These are phyloP conservation scores for Nothocercus nigrocapillus DNA, from an alignment of 2,113 vertebrate genomes.

Conservation along the genomic window DNA sequence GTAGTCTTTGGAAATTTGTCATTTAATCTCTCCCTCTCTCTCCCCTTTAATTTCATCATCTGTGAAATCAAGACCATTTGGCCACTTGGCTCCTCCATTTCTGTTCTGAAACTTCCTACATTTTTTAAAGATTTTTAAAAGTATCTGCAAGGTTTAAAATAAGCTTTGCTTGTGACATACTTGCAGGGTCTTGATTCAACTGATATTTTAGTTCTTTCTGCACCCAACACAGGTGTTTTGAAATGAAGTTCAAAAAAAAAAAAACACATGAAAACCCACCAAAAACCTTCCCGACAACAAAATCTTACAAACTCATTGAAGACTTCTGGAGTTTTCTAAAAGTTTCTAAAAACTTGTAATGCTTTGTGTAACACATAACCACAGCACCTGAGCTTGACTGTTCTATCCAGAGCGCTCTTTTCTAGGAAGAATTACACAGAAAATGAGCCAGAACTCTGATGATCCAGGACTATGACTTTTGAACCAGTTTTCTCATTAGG, in stretches of 20 bases:
- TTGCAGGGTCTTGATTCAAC: neutral
- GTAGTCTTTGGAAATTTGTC: slow-evolving; percentile 50
- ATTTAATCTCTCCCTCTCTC: slow-evolving; percentile 37
- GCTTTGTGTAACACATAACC: neutral
- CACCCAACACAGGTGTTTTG: neutral
- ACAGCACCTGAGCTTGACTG: neutral
- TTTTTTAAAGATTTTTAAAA: neutral
- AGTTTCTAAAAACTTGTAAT: neutral
- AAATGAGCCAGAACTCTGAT: neutral
- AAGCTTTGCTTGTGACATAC: neutral
- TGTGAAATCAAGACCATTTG: neutral
- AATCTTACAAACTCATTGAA: neutral
- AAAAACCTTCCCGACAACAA: neutral
- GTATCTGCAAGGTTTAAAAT: neutral
- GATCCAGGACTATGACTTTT: neutral
- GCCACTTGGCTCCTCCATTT: neutral
- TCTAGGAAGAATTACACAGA: neutral
- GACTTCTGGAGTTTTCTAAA: neutral
- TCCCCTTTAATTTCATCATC: slow-evolving; percentile 20
- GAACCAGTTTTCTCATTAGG: neutral
- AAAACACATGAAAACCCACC: neutral
- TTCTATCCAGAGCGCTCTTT: neutral
- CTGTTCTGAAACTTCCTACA: slow-evolving; percentile 1
- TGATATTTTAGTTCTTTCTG: neutral
- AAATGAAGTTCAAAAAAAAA: neutral